Evolutionary conservation across 1,140 invertebrate species (phyloP).

Genomic region (Apis florea): DNA sequence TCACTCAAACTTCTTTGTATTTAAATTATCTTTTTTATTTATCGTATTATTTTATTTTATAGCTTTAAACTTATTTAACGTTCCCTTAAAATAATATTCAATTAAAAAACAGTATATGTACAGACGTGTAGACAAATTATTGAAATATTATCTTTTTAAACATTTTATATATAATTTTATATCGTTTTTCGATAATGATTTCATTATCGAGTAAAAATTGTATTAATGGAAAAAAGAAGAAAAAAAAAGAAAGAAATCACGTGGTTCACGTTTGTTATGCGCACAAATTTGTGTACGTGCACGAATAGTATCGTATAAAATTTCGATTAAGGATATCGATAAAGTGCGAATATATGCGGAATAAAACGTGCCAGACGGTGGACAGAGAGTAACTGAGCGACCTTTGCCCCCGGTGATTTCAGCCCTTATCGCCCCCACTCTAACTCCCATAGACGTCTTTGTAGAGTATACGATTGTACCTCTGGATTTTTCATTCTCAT

Average conservation of each 20-base stretch:
- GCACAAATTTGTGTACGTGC: neutral
- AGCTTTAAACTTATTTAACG: neutral
- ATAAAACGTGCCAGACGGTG: constrained; percentile 64
- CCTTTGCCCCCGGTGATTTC: constrained; percentile 76
- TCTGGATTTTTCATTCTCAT: constrained; percentile 18
- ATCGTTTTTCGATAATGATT: neutral
- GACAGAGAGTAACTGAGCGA: constrained; percentile 75
- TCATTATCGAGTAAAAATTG: neutral
- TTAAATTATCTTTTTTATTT: neutral
- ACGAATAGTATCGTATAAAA: neutral
- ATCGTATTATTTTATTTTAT: neutral
- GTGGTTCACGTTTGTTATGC: neutral
- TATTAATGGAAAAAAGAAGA: neutral
- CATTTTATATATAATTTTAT: too few relatives aligned
- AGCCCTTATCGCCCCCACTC: constrained; percentile 74
- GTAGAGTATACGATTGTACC: constrained; percentile 26
- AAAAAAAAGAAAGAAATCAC: neutral
- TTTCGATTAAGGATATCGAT: constrained; percentile 3
- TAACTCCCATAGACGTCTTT: constrained; percentile 50
- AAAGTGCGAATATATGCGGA: constrained; percentile 9
- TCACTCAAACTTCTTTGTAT: neutral
- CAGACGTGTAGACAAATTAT: too few relatives aligned
- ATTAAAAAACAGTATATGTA: neutral
- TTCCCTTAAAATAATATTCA: neutral
- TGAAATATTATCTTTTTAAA: neutral